Conservation (phyloP, 2,113 vertebrate genomes). For the Pycnonotus jocosus region DNA sequence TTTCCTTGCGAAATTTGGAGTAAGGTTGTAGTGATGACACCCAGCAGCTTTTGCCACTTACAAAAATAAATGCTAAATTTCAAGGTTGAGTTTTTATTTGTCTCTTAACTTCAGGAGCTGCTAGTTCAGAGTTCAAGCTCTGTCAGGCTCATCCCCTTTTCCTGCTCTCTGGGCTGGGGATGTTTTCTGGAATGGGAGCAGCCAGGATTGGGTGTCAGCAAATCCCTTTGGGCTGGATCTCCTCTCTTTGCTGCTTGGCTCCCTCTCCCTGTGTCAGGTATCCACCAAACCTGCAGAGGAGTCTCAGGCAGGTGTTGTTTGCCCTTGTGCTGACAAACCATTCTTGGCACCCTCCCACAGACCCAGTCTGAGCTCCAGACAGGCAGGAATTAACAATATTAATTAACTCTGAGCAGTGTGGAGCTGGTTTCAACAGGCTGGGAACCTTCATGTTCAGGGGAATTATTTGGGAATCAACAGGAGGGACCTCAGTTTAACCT, state of each 20-base stretch:
- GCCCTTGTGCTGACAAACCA: not conserved
- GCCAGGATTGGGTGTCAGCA: not conserved
- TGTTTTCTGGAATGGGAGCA: not conserved
- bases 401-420: not conserved
- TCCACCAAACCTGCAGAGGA: not conserved
- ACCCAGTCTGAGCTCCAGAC: too few species aligned
- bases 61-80: not conserved
- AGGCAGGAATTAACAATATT: not conserved
- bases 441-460: not conserved
- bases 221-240: not conserved
- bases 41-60: not conserved
- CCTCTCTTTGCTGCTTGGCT: not conserved
- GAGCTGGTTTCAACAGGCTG: not conserved
- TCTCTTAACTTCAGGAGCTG: not conserved
- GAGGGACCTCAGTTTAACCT: slow-evolving; percentile 13
- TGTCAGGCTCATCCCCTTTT: not conserved
- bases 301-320: not conserved
- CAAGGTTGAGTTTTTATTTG: not conserved
- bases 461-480: not conserved
- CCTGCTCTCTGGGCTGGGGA: not conserved
- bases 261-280: not conserved
- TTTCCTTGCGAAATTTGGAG: not conserved
- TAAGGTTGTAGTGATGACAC: too few species aligned
- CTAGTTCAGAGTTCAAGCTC: not conserved
- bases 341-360: not conserved